A percentile compares a stretch with the other conserved stretches of the same genome.
These are phyloP conservation scores for Stegodyphus mimosarum DNA, from an alignment of 1,140 invertebrate species.

Conservation along the genomic window DNA sequence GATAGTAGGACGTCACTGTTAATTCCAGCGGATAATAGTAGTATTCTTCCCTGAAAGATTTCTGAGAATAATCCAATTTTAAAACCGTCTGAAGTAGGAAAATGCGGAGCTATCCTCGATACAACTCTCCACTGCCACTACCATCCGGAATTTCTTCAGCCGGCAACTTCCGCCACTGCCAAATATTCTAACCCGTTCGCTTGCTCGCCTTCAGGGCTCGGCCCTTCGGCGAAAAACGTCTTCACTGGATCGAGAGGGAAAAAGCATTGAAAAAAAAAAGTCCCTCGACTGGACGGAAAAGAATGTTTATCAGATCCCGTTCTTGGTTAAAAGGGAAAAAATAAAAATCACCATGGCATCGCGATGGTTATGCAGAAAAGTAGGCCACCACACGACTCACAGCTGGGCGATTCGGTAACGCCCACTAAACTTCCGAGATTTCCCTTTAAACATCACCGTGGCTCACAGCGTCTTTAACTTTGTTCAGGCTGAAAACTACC, in stretches of 20 bases:
- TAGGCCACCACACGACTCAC: background rate
- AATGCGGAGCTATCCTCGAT: too few species aligned
- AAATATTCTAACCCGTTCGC: background rate
- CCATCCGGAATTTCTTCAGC: conserved; percentile 1
- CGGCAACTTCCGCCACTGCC: background rate
- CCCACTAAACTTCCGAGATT: background rate
- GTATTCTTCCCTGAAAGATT: background rate
- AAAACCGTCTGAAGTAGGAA: background rate
- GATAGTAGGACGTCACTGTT: background rate
- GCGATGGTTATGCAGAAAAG: background rate
- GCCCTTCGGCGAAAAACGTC: background rate
- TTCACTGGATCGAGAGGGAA: background rate
- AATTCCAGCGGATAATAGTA: background rate
- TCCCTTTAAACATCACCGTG: conserved; percentile 1
- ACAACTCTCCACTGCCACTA: background rate
- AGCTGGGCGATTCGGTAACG: conserved; percentile 3
- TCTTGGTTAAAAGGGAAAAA: background rate
- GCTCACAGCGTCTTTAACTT: background rate
- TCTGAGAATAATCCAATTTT: background rate
- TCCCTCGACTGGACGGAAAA: conserved; percentile 7
- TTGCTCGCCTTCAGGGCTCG: background rate
- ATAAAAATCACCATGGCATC: background rate
- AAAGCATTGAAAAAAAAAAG: conserved; percentile 25
- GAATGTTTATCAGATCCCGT: conserved; percentile 38
- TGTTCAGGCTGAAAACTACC: background rate